phyloP scores from a whole-genome alignment of 2,113 vertebrate species.

The Nyctibius bracteatus region DNA sequence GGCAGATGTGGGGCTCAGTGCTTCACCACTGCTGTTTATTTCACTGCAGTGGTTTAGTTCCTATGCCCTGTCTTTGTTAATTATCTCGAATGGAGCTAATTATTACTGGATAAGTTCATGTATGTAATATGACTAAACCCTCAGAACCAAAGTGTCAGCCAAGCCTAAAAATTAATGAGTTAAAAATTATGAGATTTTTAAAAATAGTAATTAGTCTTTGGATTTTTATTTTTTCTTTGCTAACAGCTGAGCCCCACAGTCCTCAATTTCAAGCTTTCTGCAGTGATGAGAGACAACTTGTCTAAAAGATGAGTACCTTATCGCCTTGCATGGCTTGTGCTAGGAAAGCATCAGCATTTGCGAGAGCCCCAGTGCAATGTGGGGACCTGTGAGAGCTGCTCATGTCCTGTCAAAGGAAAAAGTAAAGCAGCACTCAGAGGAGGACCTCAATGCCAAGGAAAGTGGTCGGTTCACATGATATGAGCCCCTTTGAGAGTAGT shows the following conservation, averaged over 20 bases:
- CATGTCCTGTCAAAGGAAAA: background rate
- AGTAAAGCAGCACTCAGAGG: background rate
- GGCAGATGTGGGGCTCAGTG: background rate
- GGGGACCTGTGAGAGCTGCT: background rate
- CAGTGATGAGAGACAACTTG: background rate
- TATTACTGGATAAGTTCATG: background rate
- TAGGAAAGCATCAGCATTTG: background rate
- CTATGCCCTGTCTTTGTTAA: background rate
- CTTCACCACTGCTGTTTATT: background rate
- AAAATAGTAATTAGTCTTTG: background rate
- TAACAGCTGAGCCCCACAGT: background rate
- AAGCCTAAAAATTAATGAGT: background rate
- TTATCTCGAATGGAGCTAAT: background rate
- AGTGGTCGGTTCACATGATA: background rate
- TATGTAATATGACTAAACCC: background rate
- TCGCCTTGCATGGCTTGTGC: background rate
- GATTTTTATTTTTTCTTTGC: background rate
- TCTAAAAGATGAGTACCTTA: background rate
- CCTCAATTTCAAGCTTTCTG: background rate
- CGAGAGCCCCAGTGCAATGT: background rate
- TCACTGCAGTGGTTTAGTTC: background rate
- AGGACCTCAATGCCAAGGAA: background rate
- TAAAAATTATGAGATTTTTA: background rate
- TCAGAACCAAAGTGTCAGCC: background rate
- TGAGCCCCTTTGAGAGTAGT: background rate